phyloP scores from a whole-genome alignment of 2,113 vertebrate species.

The Tympanuchus pallidicinctus region DNA sequence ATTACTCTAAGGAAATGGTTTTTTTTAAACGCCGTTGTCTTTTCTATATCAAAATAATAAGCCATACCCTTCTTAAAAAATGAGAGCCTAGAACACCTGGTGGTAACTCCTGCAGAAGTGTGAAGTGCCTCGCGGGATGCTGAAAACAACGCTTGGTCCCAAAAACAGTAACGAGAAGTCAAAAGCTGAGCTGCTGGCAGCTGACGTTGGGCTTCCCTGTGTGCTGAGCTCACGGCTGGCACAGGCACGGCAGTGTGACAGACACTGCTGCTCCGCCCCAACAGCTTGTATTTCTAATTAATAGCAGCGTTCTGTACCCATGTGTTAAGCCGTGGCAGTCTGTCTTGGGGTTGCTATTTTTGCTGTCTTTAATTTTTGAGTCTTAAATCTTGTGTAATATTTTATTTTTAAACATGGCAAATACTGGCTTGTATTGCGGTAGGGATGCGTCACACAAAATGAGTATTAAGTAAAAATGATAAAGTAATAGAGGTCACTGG shows the following conservation, averaged over 20 bases:
- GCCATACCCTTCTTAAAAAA: not conserved
- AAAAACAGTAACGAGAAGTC: not conserved
- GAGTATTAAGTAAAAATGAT: not conserved
- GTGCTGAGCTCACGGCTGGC: not conserved
- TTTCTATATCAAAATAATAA: not conserved
- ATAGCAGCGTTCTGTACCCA: not conserved
- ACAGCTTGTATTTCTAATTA: slow-evolving; percentile 41
- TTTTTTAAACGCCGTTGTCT: not conserved
- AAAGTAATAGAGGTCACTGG: not conserved
- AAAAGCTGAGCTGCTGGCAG: not conserved
- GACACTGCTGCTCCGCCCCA: slow-evolving; percentile 5
- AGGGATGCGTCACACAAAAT: not conserved
- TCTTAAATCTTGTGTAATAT: slow-evolving; percentile 8
- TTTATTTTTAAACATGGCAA: slow-evolving; percentile 12
- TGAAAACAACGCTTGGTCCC: not conserved
- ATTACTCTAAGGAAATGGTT: not conserved
- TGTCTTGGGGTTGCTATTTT: not conserved
- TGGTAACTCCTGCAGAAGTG: not conserved
- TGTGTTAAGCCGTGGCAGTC: not conserved
- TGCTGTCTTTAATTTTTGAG: not conserved
- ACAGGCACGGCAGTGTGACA: not conserved
- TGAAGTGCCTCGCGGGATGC: rapidly evolving
- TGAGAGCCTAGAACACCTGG: not conserved
- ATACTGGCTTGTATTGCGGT: not conserved
- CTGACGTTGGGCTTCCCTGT: not conserved